Percentiles rank a stretch among this genome's conserved stretches.
Evolutionary conservation across 2,888 invertebrate species (phyloP).

Genomic region (Crioceris asparagi): DNA sequence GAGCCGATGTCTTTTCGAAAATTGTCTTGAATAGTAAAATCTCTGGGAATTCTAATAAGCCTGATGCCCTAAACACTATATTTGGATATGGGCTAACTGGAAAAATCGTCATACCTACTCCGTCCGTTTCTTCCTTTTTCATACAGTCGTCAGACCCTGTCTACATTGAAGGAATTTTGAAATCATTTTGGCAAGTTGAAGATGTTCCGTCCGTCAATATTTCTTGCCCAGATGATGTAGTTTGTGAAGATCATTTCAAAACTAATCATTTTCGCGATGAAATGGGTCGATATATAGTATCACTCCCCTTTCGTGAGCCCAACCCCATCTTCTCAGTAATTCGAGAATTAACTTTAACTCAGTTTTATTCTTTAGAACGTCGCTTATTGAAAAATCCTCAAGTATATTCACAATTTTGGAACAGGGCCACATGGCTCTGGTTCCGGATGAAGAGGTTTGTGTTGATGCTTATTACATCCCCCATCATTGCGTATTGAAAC

Average conservation of each 20-base stretch:
- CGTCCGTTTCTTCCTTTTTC: too few species aligned
- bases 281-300: constrained; percentile 6
- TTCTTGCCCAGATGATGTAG: constrained; percentile 9
- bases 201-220: background rate
- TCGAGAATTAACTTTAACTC: background rate
- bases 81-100: constrained; percentile 7
- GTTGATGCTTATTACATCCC: constrained; percentile 7
- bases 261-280: background rate
- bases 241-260: too few species aligned
- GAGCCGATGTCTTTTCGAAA: constrained; percentile 5
- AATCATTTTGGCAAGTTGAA: constrained; percentile 6
- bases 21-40: constrained; percentile 5
- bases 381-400: background rate
- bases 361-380: background rate
- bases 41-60: background rate
- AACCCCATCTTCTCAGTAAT: constrained; percentile 1
- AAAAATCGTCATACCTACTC: background rate
- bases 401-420: background rate
- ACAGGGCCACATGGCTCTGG: constrained; percentile 2
- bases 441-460: too few species aligned
- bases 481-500: constrained; percentile 10
- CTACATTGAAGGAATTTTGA: too few species aligned
- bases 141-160: too few species aligned
- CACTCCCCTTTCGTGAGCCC: constrained; percentile 3
- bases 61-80: constrained; percentile 6